phyloP scores from a whole-genome alignment of 1,140 invertebrate species.

The Stegodyphus dumicola region DNA sequence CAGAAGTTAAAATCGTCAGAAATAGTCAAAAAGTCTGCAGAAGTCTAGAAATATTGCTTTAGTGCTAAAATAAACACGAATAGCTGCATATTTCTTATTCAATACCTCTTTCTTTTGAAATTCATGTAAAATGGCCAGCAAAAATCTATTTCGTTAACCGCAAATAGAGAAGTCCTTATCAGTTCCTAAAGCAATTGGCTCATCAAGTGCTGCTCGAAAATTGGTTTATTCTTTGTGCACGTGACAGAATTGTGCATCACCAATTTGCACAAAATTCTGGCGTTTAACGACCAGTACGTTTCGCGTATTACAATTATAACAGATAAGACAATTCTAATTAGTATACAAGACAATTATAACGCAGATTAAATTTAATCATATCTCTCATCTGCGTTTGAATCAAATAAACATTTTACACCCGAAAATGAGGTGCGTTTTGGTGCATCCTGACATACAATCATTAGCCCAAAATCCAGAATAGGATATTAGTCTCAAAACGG shows the following conservation, averaged over 20 bases:
- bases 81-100: conserved; percentile 13
- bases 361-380: too few species aligned
- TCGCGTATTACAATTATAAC: conserved; percentile 1
- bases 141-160: conserved; percentile 36
- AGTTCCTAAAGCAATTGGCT: conserved; percentile 11
- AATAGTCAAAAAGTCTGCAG: too few species aligned
- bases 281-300: conserved; percentile 25
- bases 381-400: too few species aligned
- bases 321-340: background rate
- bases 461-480: too few species aligned
- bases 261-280: background rate
- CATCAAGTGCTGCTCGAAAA: background rate
- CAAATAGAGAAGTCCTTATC: background rate
- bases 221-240: conserved; percentile 14
- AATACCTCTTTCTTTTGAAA: conserved; percentile 1
- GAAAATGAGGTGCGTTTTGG: too few species aligned
- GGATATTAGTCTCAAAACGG: too few species aligned
- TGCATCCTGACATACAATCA: too few species aligned
- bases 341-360: too few species aligned
- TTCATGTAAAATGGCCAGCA: conserved; percentile 44
- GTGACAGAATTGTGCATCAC: conserved; percentile 9
- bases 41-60: conserved; percentile 29
- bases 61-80: conserved; percentile 7
- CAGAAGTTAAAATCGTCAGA: conserved; percentile 1
- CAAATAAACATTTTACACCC: too few species aligned